Percentiles rank a stretch among this genome's conserved stretches.
Evolutionary conservation across 2,888 invertebrate genomes (phyloP).

Genomic region (Heliothis peltigera): DNA sequence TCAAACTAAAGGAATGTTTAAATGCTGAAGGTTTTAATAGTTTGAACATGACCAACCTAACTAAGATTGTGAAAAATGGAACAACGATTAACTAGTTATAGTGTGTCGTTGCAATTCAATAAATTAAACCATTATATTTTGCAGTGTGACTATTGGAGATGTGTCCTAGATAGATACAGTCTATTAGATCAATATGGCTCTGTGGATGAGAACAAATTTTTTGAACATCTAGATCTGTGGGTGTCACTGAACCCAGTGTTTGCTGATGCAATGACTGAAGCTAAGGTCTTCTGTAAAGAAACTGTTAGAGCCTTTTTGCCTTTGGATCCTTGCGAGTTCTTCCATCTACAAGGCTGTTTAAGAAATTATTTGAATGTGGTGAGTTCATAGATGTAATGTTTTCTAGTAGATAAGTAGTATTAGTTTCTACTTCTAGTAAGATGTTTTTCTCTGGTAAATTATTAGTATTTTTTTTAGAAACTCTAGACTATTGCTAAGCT

Average conservation of each 20-base stretch:
- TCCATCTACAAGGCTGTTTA: conserved; percentile 69
- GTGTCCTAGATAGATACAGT: conserved; percentile 72
- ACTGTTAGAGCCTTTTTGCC: conserved; percentile 62
- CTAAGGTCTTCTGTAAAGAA: conserved; percentile 72
- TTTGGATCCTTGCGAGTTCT: conserved; percentile 68
- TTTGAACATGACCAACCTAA: no score
- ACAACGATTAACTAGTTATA: no score
- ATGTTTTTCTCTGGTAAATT: no score
- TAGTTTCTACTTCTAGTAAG: no score
- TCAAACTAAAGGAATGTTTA: no score
- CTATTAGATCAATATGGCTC: conserved; percentile 58
- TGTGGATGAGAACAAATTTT: conserved; percentile 72
- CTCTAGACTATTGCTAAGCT: no score
- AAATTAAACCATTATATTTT: conserved; percentile 3
- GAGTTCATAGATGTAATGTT: conserved; percentile 10
- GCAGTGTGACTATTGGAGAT: conserved; percentile 76
- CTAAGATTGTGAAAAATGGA: no score
- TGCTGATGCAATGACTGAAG: conserved; percentile 65
- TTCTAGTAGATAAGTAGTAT: no score
- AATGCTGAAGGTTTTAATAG: no score
- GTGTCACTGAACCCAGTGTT: conserved; percentile 73
- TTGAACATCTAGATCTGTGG: conserved; percentile 76
- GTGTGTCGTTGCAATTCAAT: neutral
- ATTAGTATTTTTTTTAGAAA: no score
- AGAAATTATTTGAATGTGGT: conserved; percentile 67